A percentile compares a stretch with the other conserved stretches of the same genome.
These are phyloP conservation scores for Valencia hispanica DNA, from an alignment of 2,797 vertebrate genomes.

Conservation along the genomic window DNA sequence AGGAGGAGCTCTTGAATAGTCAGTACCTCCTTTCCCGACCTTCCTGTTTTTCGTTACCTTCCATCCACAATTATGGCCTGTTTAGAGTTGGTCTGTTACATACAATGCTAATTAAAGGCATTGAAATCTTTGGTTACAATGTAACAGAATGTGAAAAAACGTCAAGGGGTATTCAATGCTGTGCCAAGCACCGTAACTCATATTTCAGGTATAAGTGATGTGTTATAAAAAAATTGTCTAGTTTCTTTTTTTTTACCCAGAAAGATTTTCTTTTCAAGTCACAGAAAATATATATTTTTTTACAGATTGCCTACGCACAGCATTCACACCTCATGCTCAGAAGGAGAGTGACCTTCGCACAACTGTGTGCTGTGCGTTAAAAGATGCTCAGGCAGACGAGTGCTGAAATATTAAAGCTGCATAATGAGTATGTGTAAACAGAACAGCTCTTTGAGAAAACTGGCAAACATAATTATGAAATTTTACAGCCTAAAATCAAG, in stretches of 20 bases:
- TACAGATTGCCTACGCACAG: background rate
- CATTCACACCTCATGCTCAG: slow-evolving; percentile 3
- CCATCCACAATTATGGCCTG: too few species aligned
- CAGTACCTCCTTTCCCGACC: too few species aligned
- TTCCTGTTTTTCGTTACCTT: too few species aligned
- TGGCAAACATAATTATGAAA: slow-evolving; percentile 47
- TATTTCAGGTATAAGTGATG: background rate
- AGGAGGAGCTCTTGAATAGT: too few species aligned
- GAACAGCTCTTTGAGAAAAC: slow-evolving; percentile 32
- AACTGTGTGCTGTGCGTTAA: background rate
- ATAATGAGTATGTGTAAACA: slow-evolving; percentile 32
- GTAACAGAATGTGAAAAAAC: background rate
- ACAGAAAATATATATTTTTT: background rate
- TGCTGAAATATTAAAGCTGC: slow-evolving; percentile 47
- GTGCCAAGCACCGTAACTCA: background rate
- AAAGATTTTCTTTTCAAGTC: background rate
- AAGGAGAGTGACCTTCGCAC: slow-evolving; percentile 11
- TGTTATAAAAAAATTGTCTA: background rate
- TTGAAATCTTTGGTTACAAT: too few species aligned
- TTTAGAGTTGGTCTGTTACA: too few species aligned
- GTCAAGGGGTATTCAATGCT: background rate
- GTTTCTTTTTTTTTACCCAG: background rate
- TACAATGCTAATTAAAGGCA: too few species aligned
- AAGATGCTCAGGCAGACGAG: slow-evolving; percentile 11
- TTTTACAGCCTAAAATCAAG: slow-evolving; percentile 31